Percentiles rank a stretch among this genome's conserved stretches.
Evolutionary conservation across 2,113 vertebrate species (phyloP).

Genomic region (Coregonus clupeaformis): DNA sequence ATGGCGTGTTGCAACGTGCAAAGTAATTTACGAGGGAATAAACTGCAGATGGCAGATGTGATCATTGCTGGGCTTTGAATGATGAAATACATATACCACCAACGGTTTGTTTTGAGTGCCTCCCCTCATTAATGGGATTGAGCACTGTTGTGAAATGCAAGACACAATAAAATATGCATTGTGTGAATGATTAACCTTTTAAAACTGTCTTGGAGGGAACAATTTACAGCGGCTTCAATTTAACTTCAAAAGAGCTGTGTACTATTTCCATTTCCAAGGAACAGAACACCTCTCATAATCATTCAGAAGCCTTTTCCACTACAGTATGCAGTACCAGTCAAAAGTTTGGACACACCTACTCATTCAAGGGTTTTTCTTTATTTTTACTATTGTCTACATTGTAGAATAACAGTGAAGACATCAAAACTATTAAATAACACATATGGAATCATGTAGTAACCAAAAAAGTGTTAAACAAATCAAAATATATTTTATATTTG

Average conservation of each 20-base stretch:
- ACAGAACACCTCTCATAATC: neutral
- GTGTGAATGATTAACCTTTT: neutral
- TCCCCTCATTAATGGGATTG: slow-evolving; percentile 16
- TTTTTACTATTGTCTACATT: no score
- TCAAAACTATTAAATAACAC: no score
- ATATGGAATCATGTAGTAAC: no score
- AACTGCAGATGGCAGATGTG: neutral
- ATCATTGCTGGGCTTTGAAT: neutral
- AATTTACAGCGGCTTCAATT: neutral
- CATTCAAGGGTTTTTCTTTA: no score
- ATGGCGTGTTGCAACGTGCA: neutral
- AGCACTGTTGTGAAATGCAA: neutral
- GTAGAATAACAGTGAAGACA: no score
- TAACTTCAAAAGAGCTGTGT: neutral
- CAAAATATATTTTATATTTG: no score
- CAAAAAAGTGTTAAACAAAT: no score
- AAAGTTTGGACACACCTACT: no score
- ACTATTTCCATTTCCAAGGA: neutral
- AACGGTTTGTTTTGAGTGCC: neutral
- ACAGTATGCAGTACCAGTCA: no score
- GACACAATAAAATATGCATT: neutral
- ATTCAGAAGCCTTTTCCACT: no score
- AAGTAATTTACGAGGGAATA: neutral
- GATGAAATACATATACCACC: slow-evolving; percentile 34
- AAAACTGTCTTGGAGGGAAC: no score